phyloP scores from a whole-genome alignment of 2,797 vertebrate genomes.

The Anableps anableps region DNA sequence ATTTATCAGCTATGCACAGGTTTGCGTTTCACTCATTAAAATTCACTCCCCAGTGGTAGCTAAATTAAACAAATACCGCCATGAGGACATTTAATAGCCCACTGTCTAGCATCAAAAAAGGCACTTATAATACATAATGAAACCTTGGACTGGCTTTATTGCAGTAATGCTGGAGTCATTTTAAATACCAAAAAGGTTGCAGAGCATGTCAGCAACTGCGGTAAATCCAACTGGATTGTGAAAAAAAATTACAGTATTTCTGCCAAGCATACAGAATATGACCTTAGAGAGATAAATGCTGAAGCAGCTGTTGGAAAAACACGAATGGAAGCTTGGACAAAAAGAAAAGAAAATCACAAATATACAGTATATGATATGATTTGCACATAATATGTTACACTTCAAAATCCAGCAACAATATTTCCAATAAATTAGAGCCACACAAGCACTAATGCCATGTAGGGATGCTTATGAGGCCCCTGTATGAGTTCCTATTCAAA shows the following conservation, averaged over 20 bases:
- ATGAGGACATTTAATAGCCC: conserved; percentile 44
- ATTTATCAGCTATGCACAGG: conserved; percentile 50
- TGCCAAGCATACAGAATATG: conserved; percentile 58
- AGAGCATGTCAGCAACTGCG: conserved; percentile 51
- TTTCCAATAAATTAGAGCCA: conserved; percentile 76
- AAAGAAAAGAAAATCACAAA: conserved; percentile 52
- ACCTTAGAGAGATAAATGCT: conserved; percentile 51
- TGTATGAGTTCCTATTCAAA: conserved; percentile 57
- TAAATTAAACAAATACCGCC: conserved; percentile 49
- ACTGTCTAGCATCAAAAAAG: conserved; percentile 56
- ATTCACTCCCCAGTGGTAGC: conserved; percentile 29
- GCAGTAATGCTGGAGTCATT: conserved; percentile 60
- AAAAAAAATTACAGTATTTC: conserved; percentile 48
- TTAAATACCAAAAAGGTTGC: conserved; percentile 64
- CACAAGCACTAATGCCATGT: conserved; percentile 56
- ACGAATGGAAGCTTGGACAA: conserved; percentile 47
- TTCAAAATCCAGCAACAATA: conserved; percentile 60
- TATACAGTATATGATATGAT: conserved; percentile 68
- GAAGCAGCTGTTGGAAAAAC: conserved; percentile 46
- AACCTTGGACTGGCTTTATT: conserved; percentile 77
- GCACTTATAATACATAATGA: conserved; percentile 57
- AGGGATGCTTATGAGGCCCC: conserved; percentile 52
- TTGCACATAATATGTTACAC: conserved; percentile 45
- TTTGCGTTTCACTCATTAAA: conserved; percentile 59
- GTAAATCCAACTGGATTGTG: conserved; percentile 47